Evolutionary conservation across 2,888 invertebrate genomes (phyloP), one percentile per base, ranked within the genome.

Genomic region (Drosophila emarginata): DNA sequence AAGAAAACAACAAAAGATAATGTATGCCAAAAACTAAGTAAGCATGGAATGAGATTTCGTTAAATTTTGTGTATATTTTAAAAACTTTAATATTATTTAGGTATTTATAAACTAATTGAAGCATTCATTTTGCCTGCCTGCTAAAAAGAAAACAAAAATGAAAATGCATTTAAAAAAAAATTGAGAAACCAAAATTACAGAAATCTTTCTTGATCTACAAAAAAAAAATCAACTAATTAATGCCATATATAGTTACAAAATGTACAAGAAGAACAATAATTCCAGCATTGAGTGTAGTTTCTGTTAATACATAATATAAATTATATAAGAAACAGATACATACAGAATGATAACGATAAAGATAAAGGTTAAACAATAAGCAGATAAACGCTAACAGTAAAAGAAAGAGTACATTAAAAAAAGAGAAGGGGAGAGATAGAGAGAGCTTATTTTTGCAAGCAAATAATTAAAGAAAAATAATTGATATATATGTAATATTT

Each of bases 141-240:
- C 65, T 74, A 69, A 61, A 60, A 56, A 72, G 40, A 45, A 60
- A 74, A 77, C 61, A 57, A 62, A 80, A 75, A 79, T 71, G 65
- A 60, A 80, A 80, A 80, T 86, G 80, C 87, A 80, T 80, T 83
- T 86, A 80, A 86, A 28, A 80, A 86, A 79, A 62, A 65, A 70
- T 66, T 77, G 70, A 67, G 65, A 68, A 69, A 62, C 12, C n/a
- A 60, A 75, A 62, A 51, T 60, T 80, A 68, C 39, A 68, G 70
- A 54, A 73, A 76, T 61, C 54, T 51, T 71, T 74, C 64, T 66
- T 72, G 58, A 77, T 51, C 32, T n/a, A 76, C 74, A 67, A 71
- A 32, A 32, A 32, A 32, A 32, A 32, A 7, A 9, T 1, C 32
- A 32, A 70, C 14, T 66, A 50, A 70, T 65, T 45, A 45, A 45